phyloP scores from a whole-genome alignment of 2,888 invertebrate genomes.

The Agrochola circellaris region DNA sequence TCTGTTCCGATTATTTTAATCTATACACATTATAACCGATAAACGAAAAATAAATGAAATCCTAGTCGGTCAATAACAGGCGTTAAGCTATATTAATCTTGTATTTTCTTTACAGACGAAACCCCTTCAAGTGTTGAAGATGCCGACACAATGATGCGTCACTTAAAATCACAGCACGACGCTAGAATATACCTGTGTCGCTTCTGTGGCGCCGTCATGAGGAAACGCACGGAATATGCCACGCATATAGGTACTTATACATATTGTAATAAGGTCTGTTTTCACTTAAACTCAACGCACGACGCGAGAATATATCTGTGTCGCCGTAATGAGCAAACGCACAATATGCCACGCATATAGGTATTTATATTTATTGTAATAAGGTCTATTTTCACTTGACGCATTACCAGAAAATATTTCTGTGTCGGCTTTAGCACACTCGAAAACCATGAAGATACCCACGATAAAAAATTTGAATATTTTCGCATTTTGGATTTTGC shows the following conservation, averaged over 20 bases:
- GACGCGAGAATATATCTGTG: background rate
- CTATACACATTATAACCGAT: too few species aligned
- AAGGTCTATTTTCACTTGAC: too few species aligned
- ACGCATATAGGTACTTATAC: slow-evolving; percentile 90
- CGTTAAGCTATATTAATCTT: background rate
- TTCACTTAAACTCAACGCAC: background rate
- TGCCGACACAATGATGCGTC: slow-evolving; percentile 91
- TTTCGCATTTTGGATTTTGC: too few species aligned
- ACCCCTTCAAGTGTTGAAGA: slow-evolving; percentile 77
- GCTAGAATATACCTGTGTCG: slow-evolving; percentile 93
- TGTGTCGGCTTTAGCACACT: too few species aligned
- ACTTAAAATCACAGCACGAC: slow-evolving; percentile 92
- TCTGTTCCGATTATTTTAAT: too few species aligned
- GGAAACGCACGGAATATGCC: slow-evolving; percentile 91
- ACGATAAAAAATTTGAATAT: too few species aligned
- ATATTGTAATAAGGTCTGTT: background rate
- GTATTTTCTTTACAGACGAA: slow-evolving; percentile 20
- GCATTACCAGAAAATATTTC: too few species aligned
- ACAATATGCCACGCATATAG: too few species aligned
- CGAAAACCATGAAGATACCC: too few species aligned
- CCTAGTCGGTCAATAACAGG: background rate
- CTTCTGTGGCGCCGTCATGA: slow-evolving; percentile 92
- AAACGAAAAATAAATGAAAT: too few species aligned
- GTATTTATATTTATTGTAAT: too few species aligned
- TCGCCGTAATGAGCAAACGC: too few species aligned